Base-by-base conservation (phyloP, 2,888 invertebrate species). In the Dermolepida albohirtum region DNA sequence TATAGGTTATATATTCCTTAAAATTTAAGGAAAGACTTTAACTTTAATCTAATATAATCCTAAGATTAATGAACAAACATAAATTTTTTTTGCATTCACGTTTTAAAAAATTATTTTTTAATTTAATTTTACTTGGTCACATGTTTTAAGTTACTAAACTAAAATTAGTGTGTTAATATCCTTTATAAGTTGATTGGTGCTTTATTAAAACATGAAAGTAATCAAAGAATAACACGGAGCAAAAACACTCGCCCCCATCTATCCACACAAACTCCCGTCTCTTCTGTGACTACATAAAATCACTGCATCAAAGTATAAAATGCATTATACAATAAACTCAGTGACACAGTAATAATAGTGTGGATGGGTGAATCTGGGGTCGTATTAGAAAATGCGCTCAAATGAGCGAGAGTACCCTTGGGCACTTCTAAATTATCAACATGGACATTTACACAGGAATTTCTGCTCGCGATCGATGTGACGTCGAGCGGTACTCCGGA, bases 401-500 rank as follows among this genome's bases (percentile, higher is more conserved):
- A 68, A 68, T 68, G 68, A 64, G 44, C 59, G 51, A 66, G 44
- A 65, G 39, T 49, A 55, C 51, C 59, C 49, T 14, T 27, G 68
- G 63, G 64, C 51, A 50, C 16, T 29, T 64, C 39, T 71, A 70
- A 70, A 72, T 74, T 68, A 74, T 73, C 73, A 73, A 74, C 52
- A 64, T 64, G 70, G 69, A 57, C 55, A 67, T 71, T 72, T 72
- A 66, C 72, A 70, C 88, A 95, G 95, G 97, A 97, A 89, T 97
- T 97, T 85, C 89, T 97, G 80, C 89, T 97, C 84, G 98, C 98
- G 81, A 97, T 98, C 84, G 97, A 97, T 86, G 97, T 98, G 67
- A 98, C 97, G 76, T 96, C 96, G 77, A 96, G 96, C 80, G 97
- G 97, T 72, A 97, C 97, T 74, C 97, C 97, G 27, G 97, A 98